Conservation (phyloP, 2,888 invertebrate species). For the Gasteruption jaculator region DNA sequence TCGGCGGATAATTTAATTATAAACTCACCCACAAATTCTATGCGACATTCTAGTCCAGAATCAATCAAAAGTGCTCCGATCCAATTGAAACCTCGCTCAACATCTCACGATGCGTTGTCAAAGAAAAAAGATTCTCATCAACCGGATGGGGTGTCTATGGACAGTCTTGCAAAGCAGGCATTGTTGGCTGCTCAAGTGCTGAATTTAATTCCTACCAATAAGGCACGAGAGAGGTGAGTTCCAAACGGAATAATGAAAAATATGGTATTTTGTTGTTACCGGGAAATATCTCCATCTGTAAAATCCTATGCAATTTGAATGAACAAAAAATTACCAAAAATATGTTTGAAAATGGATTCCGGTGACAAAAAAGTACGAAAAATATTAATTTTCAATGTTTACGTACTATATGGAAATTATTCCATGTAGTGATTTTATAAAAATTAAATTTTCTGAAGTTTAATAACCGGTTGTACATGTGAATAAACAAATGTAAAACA, state of each 20-base stretch:
- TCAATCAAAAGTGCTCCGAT: constrained; percentile 46
- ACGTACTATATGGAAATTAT: no score
- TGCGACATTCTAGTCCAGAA: constrained; percentile 47
- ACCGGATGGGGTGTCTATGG: constrained; percentile 53
- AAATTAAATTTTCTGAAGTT: no score
- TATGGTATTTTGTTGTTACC: not conserved
- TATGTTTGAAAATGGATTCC: not conserved
- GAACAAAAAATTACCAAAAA: not conserved
- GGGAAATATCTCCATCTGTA: no score
- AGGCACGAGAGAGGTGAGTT: constrained; percentile 69
- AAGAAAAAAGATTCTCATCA: constrained; percentile 36
- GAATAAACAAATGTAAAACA: no score
- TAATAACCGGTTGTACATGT: no score
- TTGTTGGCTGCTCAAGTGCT: constrained; percentile 75
- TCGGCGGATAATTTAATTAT: constrained; percentile 47
- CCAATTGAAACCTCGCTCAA: constrained; percentile 42
- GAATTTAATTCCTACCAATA: constrained; percentile 76
- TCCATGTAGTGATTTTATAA: no score
- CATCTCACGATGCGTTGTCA: constrained; percentile 43
- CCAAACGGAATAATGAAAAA: not conserved
- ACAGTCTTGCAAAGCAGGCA: constrained; percentile 70
- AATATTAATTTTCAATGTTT: no score
- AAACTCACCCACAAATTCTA: constrained; percentile 43
- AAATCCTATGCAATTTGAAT: no score
- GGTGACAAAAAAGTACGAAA: not conserved